Conservation (phyloP, 2,888 invertebrate species). For the Mesodorylaimus sp. region DNA sequence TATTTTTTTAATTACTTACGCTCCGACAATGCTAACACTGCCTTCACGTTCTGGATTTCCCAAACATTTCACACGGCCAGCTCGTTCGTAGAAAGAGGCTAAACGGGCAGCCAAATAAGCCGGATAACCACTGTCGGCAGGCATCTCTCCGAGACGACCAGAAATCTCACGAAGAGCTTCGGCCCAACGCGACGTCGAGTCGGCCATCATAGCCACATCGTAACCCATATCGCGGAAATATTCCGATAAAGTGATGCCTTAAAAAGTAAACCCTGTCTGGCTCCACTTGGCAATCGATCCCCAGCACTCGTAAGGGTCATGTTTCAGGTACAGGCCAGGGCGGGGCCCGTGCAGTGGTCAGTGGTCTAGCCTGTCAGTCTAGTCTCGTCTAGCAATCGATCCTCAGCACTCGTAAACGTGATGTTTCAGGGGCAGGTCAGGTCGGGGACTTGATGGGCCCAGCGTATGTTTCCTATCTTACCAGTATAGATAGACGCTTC, state of each 20-base stretch:
- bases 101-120: conserved; percentile 94
- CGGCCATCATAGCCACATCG: conserved; percentile 99
- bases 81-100: conserved; percentile 98
- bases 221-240: conserved; percentile 95
- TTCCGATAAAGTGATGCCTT: conserved; percentile 93
- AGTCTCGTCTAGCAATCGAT: too few relatives aligned
- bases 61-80: conserved; percentile 67
- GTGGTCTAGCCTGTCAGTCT: too few relatives aligned
- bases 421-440: too few relatives aligned
- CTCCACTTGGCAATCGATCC: too few relatives aligned
- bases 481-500: conserved; percentile 98
- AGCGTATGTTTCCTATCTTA: too few relatives aligned
- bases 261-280: too few relatives aligned
- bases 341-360: too few relatives aligned
- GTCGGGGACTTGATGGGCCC: too few relatives aligned
- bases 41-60: conserved; percentile 90
- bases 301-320: too few relatives aligned
- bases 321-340: too few relatives aligned
- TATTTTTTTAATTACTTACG: conserved; percentile 36
- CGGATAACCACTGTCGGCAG: conserved; percentile 88
- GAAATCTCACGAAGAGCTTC: conserved; percentile 99
- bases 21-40: conserved; percentile 96
- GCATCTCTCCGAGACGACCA: conserved; percentile 98
- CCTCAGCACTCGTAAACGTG: too few relatives aligned
- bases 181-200: conserved; percentile 99